Percentiles rank a stretch among this genome's conserved stretches.
Conservation (phyloP, 1,140 invertebrate genomes). For the Scaptodrosophila lebanonensis region DNA sequence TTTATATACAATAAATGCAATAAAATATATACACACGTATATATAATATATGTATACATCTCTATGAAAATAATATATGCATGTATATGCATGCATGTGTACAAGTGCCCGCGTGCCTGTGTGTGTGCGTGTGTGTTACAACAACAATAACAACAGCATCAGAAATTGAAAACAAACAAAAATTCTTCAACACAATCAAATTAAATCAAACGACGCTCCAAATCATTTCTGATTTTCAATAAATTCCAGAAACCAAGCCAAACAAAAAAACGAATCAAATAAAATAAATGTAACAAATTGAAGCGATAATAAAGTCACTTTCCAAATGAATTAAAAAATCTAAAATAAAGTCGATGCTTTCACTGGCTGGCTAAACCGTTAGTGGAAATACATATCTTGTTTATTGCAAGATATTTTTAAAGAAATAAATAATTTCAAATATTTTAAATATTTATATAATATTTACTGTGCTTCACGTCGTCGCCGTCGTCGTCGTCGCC, state of each 20-base stretch:
- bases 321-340: too few species aligned
- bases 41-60: slow-evolving; percentile 22
- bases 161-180: too few species aligned
- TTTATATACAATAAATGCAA: slow-evolving; percentile 71
- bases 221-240: too few species aligned
- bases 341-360: too few species aligned
- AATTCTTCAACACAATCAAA: slow-evolving; percentile 52
- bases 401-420: too few species aligned
- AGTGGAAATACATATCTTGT: too few species aligned
- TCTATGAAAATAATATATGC: slow-evolving; percentile 26
- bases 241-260: not conserved
- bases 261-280: not conserved
- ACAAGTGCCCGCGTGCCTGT: slow-evolving; percentile 22
- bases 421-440: slow-evolving; percentile 14
- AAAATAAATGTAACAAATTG: too few species aligned
- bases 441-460: slow-evolving; percentile 22
- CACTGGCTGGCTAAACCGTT: too few species aligned
- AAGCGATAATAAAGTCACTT: too few species aligned
- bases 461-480: slow-evolving; percentile 25
- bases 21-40: slow-evolving; percentile 48
- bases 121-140: slow-evolving; percentile 27
- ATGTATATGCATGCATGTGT: slow-evolving; percentile 26
- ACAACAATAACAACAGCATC: slow-evolving; percentile 23
- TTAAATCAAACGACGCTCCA: slow-evolving; percentile 9
- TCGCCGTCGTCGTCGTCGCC: slow-evolving; percentile 61